Base-by-base conservation (phyloP, 2,797 vertebrate genomes). In the Tokudaia tokunoshimensis region DNA sequence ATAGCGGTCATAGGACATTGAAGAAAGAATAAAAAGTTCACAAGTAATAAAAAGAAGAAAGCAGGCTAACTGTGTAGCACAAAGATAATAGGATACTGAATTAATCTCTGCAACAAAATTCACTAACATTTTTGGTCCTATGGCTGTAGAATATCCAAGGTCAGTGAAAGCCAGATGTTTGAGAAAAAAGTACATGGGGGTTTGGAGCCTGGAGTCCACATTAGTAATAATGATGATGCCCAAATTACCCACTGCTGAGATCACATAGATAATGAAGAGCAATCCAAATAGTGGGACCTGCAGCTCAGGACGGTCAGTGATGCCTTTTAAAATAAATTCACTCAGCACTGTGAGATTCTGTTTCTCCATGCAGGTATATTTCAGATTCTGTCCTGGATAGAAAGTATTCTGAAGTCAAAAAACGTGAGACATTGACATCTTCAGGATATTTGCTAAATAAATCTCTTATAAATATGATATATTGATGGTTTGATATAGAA, bases 121-220 rank as follows among this genome's bases (percentile, higher is more conserved):
- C 8, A 9, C 82, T 29, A 96, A 57, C 94, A 96, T 95, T 87
- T 96, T 95, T 29, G 94, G 91, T 5, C 96, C 95, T 1, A 97
- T 82, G 0, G 93, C 67, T 70, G 98, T 97, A 26, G 96, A 97
- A 34, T 96, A 98, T 4, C 94, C 96, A 31, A 98, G 81, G 47
- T 97, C 97, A 0, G 91, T 91, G 3, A 95, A 0, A 85, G 97
- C 91, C 37, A 98, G 34, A 5, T 97, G 95, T 52, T 67, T 94
- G 31, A 98, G 96, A 34, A 98, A 97, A 37, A 97, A 97, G 76
- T 97, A 97, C 98, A 98, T 98, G n/a, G 97, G 98, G 0, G 82
- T 97, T 61, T 95, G 93, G 0, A 98, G 95, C 8, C 34, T 79
- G 52, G 80, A 29, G 17, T 97, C 96, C 14, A 76, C 0, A 13